These are phyloP conservation scores for Hozukius guyotensis DNA, from an alignment of 2,797 vertebrate species.

Conservation along the genomic window DNA sequence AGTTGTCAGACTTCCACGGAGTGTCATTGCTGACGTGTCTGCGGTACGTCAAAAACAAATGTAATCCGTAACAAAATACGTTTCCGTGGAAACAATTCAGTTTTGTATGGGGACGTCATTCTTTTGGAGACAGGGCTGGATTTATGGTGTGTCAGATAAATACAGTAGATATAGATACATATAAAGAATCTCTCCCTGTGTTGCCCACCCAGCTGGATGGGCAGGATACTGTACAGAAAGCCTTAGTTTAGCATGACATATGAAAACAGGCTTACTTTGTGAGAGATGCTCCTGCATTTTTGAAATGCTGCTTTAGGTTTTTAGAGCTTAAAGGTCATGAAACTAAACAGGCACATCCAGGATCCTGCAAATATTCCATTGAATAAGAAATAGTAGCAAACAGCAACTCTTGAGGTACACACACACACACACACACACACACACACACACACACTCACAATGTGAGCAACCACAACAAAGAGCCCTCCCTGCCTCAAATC, in stretches of 20 bases:
- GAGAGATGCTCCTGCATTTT: not conserved
- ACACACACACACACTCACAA: not conserved
- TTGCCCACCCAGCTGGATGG: not conserved
- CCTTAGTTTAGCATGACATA: not conserved
- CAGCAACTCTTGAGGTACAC: not conserved
- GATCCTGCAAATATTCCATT: not conserved
- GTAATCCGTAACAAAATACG: too few species aligned
- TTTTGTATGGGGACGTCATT: too few species aligned
- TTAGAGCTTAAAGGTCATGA: not conserved
- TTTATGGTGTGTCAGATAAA: not conserved
- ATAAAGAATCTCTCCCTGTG: not conserved
- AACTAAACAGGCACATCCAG: not conserved
- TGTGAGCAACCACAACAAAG: not conserved
- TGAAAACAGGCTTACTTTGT: not conserved
- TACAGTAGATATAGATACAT: accelerated
- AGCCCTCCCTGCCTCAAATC: not conserved
- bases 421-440: too few species aligned
- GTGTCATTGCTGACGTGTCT: too few species aligned
- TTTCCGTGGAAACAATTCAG: too few species aligned
- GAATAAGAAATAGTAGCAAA: not conserved
- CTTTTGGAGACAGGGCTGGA: too few species aligned
- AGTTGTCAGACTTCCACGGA: too few species aligned
- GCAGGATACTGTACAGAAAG: not conserved
- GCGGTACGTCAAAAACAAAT: accelerated
- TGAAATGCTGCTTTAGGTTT: not conserved